Evolutionary conservation across 1,140 invertebrate species (phyloP).

Genomic region (Ditylenchus dipsaci): DNA sequence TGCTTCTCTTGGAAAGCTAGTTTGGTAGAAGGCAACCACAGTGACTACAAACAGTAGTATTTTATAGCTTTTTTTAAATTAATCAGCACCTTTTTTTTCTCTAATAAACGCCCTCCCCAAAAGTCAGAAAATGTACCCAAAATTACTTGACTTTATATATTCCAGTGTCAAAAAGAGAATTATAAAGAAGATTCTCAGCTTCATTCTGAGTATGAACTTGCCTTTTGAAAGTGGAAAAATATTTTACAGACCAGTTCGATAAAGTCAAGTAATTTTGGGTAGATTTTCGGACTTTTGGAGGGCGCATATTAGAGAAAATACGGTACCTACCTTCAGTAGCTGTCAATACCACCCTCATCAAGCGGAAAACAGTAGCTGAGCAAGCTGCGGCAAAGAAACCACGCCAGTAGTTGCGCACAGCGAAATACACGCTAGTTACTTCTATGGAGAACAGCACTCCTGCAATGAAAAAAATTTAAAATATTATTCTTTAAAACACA

Average conservation of each 20-base stretch:
- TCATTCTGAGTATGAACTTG: too few species aligned
- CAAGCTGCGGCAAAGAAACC: conserved; percentile 96
- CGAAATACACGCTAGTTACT: conserved; percentile 97
- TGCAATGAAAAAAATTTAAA: conserved; percentile 46
- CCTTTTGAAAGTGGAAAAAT: too few species aligned
- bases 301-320: too few species aligned
- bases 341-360: conserved; percentile 60
- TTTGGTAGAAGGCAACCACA: conserved; percentile 88
- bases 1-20: conserved; percentile 87
- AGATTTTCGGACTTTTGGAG: too few species aligned
- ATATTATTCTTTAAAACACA: neutral
- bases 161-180: too few species aligned
- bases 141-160: too few species aligned
- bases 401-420: conserved; percentile 95
- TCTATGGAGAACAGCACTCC: conserved; percentile 97
- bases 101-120: too few species aligned
- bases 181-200: too few species aligned
- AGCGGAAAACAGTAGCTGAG: conserved; percentile 85
- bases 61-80: neutral
- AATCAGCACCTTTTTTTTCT: too few species aligned
- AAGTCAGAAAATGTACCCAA: too few species aligned
- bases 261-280: too few species aligned
- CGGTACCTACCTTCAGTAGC: conserved; percentile 28
- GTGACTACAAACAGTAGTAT: conserved; percentile 68
- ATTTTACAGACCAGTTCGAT: too few species aligned